Conservation (phyloP, 2,888 invertebrate species). For the Lasioglossum leucozonium region DNA sequence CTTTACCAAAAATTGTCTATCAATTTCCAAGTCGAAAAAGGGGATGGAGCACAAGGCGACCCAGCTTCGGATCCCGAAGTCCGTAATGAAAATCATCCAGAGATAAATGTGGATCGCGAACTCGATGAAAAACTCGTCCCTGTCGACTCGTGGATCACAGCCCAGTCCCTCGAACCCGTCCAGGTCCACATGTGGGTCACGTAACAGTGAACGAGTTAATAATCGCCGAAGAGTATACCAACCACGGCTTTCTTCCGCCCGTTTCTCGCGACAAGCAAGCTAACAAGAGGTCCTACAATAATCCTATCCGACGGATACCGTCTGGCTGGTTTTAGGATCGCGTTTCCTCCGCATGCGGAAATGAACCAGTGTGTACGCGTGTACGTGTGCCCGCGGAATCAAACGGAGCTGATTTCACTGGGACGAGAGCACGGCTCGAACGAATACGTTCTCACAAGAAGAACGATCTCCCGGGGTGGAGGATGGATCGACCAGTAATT, state of each 20-base stretch:
- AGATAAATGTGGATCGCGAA: neutral
- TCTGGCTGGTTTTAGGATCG: slow-evolving; percentile 22
- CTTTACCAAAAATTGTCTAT: neutral
- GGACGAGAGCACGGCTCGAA: neutral
- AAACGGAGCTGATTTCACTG: neutral
- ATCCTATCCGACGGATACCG: slow-evolving; percentile 61
- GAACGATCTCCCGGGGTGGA: slow-evolving; percentile 8
- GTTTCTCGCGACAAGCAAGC: slow-evolving; percentile 2
- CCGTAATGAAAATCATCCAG: neutral
- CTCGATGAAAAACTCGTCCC: slow-evolving; percentile 3
- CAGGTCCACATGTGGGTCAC: neutral
- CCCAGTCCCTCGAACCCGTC: neutral
- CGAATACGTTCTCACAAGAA: neutral
- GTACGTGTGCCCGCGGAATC: neutral
- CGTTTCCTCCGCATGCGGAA: slow-evolving; percentile 6
- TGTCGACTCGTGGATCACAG: slow-evolving; percentile 6
- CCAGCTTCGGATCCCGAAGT: neutral
- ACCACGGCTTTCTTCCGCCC: neutral
- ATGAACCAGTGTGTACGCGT: neutral
- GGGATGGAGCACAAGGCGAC: neutral
- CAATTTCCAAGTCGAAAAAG: neutral
- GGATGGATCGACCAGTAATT: slow-evolving; percentile 12
- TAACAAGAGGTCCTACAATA: slow-evolving; percentile 32
- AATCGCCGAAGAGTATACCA: slow-evolving; percentile 11
- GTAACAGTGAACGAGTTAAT: slow-evolving; percentile 16